phyloP scores from a whole-genome alignment of 2,797 vertebrate species.

The Peromyscus aztecus region DNA sequence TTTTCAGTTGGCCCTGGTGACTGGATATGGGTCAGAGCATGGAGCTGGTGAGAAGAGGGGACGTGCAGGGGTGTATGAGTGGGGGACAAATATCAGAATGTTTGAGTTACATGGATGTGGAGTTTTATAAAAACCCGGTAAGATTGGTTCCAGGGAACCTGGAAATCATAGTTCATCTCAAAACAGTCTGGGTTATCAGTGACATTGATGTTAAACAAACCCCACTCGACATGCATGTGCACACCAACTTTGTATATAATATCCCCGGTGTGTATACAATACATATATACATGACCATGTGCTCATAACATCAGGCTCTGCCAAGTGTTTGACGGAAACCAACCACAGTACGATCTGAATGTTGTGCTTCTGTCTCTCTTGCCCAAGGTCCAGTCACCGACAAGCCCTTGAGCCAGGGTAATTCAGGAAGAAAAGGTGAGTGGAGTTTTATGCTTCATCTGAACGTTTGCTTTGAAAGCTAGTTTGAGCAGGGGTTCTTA shows the following conservation, averaged over 20 bases:
- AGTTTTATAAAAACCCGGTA: slow-evolving; percentile 57
- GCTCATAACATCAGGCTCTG: slow-evolving; percentile 39
- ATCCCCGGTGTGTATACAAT: slow-evolving; percentile 67
- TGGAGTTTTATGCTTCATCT: slow-evolving; percentile 86
- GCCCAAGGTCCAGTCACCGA: slow-evolving; percentile 97
- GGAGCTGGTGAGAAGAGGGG: background rate
- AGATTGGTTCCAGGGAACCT: slow-evolving; percentile 55
- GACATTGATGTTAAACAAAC: slow-evolving; percentile 78
- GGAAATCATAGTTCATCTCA: slow-evolving; percentile 68
- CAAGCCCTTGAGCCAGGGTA: slow-evolving; percentile 95
- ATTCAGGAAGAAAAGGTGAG: slow-evolving; percentile 99
- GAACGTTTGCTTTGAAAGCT: slow-evolving; percentile 73
- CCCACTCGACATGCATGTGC: slow-evolving; percentile 3
- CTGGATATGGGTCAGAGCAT: slow-evolving; percentile 36
- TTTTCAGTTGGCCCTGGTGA: slow-evolving; percentile 62
- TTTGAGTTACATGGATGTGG: background rate
- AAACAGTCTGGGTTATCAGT: slow-evolving; percentile 62
- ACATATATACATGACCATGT: slow-evolving; percentile 34
- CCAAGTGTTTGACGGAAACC: slow-evolving; percentile 70
- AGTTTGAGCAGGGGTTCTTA: slow-evolving; percentile 64
- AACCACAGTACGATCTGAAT: slow-evolving; percentile 43
- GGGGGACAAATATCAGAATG: background rate
- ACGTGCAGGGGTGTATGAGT: background rate
- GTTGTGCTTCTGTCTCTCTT: slow-evolving; percentile 67
- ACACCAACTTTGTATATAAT: slow-evolving; percentile 72